Conservation (phyloP, 2,888 invertebrate genomes). For the Dryobota labecula region DNA sequence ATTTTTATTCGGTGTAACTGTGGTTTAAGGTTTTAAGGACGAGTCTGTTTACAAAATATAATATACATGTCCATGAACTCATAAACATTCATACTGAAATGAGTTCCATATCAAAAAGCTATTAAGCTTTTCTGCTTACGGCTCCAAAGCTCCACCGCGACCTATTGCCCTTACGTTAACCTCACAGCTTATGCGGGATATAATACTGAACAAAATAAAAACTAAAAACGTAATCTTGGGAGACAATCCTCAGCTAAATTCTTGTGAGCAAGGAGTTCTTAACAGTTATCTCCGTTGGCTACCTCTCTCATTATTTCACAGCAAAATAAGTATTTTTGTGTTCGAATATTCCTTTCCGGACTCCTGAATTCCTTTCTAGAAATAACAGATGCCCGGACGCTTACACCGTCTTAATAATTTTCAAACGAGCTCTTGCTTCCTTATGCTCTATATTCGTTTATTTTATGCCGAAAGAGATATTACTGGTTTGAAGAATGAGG, state of each 20-base stretch:
- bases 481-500: slow-evolving; percentile 40
- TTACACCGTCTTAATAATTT: slow-evolving; percentile 60
- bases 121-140: slow-evolving; percentile 22
- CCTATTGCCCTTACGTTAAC: slow-evolving; percentile 33
- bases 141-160: slow-evolving; percentile 27
- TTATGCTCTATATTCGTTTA: slow-evolving; percentile 50
- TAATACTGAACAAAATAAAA: slow-evolving; percentile 51
- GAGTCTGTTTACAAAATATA: background rate
- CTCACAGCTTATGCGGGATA: slow-evolving; percentile 39
- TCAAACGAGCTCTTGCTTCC: slow-evolving; percentile 50
- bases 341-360: slow-evolving; percentile 51
- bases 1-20: too few species aligned
- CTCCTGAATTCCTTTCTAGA: slow-evolving; percentile 57
- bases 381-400: slow-evolving; percentile 54
- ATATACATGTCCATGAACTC: background rate
- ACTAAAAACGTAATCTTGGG: slow-evolving; percentile 47
- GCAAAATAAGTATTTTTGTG: slow-evolving; percentile 61
- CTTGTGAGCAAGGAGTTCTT: slow-evolving; percentile 51
- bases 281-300: slow-evolving; percentile 55
- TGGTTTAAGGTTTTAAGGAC: too few species aligned
- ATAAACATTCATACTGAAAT: background rate
- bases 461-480: slow-evolving; percentile 42
- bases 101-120: slow-evolving; percentile 21
- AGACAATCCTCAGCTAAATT: slow-evolving; percentile 62
- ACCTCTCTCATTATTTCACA: slow-evolving; percentile 57